Conservation (phyloP, 2,797 vertebrate genomes). For the Jordanella pulchra region DNA sequence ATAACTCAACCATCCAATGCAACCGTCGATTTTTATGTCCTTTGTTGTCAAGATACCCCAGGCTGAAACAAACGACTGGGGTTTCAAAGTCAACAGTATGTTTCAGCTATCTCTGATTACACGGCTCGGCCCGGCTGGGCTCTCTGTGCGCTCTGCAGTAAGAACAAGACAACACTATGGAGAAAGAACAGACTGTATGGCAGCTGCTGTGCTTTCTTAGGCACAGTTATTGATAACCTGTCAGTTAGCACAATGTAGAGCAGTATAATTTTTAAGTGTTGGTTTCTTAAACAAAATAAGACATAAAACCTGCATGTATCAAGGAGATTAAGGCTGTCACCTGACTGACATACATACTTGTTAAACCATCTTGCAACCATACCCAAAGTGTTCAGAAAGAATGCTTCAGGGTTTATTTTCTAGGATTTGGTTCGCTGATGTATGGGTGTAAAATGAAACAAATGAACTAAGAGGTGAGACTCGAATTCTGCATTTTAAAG, state of each 20-base stretch:
- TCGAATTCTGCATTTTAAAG: background rate
- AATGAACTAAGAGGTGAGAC: background rate
- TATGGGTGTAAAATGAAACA: background rate
- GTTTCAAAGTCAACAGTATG: constrained; percentile 53
- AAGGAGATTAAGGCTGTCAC: background rate
- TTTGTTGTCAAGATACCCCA: constrained; percentile 51
- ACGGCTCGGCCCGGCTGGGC: constrained; percentile 9
- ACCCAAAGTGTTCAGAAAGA: background rate
- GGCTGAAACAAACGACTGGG: constrained; percentile 53
- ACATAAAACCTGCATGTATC: constrained; percentile 7
- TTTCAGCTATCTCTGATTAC: constrained; percentile 47
- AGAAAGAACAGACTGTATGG: constrained; percentile 34
- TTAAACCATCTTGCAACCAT: background rate
- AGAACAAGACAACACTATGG: constrained; percentile 13
- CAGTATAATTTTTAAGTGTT: constrained; percentile 2
- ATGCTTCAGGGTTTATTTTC: background rate
- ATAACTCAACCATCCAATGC: constrained; percentile 49
- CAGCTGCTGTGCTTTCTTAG: constrained; percentile 37
- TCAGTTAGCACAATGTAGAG: constrained; percentile 25
- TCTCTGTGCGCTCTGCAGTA: constrained; percentile 33
- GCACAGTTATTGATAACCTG: constrained; percentile 49
- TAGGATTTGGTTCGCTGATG: background rate
- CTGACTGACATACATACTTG: background rate
- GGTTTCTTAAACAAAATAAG: constrained; percentile 4
- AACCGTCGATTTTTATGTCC: constrained; percentile 51